Evolutionary conservation across 2,888 invertebrate species (phyloP), one percentile per base, ranked within the genome.

Genomic region (Sesia apiformis): DNA sequence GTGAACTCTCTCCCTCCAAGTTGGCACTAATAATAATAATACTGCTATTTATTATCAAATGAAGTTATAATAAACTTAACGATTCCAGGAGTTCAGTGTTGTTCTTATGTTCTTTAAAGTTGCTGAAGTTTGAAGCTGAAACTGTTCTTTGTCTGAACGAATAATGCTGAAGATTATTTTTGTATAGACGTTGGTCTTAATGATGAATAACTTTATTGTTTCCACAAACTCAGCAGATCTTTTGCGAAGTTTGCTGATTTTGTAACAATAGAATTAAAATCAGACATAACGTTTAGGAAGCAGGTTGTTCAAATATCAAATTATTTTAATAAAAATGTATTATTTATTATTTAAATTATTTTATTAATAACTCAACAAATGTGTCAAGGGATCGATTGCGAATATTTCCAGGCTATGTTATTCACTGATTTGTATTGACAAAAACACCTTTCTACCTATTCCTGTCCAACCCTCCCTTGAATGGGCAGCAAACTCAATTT

Each of bases 201-300:
- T 65, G 63, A 65, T 64, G 62, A 68, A 68, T 67, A 63, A 61
- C 59, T 64, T 65, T 65, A 62, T 64, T 68, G 60, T 63, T 61
- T 59, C 59, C 59, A 56, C 57, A 56, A 59, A 57, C 57, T 62
- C 57, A 57, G 64, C 62, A 60, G 62, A 67, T 60, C 38, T 46
- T 46, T 46, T n/a, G 6, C 46, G 46, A 46, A 59, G 67, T 68
- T 60, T 57, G 59, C 64, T 63, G 62, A 61, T 62, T 66, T 58
- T 58, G 52, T 60, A 65, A 70, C 64, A 70, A 69, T 65, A 58
- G 62, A 66, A 61, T 63, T 52, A 60, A 59, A 53, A 58, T 56
- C 52, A 59, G 60, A 58, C 56, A 60, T 61, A 53, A 52, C 60
- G 40, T 56, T 58, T 58, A 52, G 40, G 55, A 46, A 46, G 8